These are phyloP conservation scores for Caenorhabditis becei DNA, from an alignment of 2,888 invertebrate species.

Conservation along the genomic window DNA sequence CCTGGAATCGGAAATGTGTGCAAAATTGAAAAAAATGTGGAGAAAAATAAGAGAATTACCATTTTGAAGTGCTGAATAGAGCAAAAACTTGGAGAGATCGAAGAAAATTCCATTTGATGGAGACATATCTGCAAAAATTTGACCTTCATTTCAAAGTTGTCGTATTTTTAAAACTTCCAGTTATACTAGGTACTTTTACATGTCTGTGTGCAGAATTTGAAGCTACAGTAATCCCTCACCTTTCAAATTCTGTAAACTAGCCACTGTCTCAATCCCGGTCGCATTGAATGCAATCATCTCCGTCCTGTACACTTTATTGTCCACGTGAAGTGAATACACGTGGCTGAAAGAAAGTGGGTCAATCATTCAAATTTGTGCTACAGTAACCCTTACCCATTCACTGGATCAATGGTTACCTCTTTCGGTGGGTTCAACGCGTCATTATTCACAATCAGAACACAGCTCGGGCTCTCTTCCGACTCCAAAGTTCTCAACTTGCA, in stretches of 20 bases:
- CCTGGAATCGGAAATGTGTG: slow-evolving; percentile 7
- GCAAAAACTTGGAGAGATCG: slow-evolving; percentile 64
- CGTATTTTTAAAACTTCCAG: no score
- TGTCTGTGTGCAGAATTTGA: no score
- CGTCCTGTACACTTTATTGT: slow-evolving; percentile 72
- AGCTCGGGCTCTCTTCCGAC: slow-evolving; percentile 53
- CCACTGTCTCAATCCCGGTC: slow-evolving; percentile 66
- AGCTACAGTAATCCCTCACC: slow-evolving; percentile 15
- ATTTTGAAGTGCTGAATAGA: slow-evolving; percentile 71
- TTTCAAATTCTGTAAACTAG: slow-evolving; percentile 62
- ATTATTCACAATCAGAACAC: slow-evolving; percentile 56
- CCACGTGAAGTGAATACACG: slow-evolving; percentile 72
- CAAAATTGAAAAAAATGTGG: neutral
- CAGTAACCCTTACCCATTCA: slow-evolving; percentile 71
- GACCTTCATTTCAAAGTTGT: neutral
- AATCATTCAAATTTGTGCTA: neutral
- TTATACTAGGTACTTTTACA: no score
- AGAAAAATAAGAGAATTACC: slow-evolving; percentile 55
- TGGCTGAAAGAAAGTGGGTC: slow-evolving; percentile 57
- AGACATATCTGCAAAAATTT: slow-evolving; percentile 62
- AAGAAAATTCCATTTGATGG: slow-evolving; percentile 71
- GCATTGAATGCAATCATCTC: slow-evolving; percentile 70
- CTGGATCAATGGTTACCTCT: slow-evolving; percentile 73
- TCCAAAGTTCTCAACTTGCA: slow-evolving; percentile 48
- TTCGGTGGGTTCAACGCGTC: slow-evolving; percentile 69